Evolutionary conservation across 2,797 vertebrate genomes (phyloP).

Genomic region (Spheniscus humboldti): DNA sequence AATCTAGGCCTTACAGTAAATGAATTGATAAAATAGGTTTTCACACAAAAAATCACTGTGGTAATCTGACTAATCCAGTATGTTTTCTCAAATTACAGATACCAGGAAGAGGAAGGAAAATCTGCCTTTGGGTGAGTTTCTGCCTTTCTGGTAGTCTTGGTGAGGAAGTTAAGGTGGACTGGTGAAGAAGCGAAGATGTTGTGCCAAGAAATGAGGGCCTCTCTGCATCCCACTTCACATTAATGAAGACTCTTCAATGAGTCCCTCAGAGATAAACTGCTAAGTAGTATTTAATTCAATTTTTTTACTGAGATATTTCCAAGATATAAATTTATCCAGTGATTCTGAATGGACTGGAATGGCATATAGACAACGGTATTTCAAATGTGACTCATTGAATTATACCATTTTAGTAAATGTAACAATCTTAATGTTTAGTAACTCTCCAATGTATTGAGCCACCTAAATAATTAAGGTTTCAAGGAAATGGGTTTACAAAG

Average conservation of each 20-base stretch:
- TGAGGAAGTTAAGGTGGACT: neutral
- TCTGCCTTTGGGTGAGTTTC: neutral
- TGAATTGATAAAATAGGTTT: neutral
- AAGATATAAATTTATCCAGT: neutral
- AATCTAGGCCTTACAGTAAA: neutral
- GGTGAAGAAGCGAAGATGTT: neutral
- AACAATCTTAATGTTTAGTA: neutral
- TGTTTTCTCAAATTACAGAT: neutral
- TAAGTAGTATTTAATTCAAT: neutral
- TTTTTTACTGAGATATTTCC: neutral
- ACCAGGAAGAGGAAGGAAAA: neutral
- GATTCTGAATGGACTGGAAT: neutral
- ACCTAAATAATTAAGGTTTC: neutral
- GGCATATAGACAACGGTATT: neutral
- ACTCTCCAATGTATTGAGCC: neutral
- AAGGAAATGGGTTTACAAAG: neutral
- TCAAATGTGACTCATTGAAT: neutral
- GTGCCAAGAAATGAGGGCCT: neutral
- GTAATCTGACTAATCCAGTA: neutral
- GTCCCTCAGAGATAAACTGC: neutral
- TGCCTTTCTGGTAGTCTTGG: neutral
- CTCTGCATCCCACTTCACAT: neutral
- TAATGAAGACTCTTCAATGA: neutral
- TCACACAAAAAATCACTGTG: neutral
- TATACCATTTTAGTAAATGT: neutral